These are phyloP conservation scores for Creontiades dilutus DNA, from an alignment of 2,888 invertebrate species.

Conservation along the genomic window DNA sequence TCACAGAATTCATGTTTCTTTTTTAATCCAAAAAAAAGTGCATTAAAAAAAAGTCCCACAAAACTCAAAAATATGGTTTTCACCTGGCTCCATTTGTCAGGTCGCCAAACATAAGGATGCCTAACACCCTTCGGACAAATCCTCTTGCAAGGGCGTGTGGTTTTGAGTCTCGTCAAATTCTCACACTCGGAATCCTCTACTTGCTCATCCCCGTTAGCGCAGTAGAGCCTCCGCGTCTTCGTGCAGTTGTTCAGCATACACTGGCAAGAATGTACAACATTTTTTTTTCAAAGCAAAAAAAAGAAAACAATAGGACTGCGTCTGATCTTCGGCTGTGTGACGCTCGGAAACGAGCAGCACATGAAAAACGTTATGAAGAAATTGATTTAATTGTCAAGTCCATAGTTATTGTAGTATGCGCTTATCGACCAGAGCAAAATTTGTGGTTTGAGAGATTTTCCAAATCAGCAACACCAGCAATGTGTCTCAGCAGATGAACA, in stretches of 20 bases:
- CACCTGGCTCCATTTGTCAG: conserved; percentile 70
- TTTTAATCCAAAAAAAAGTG: conserved; percentile 8
- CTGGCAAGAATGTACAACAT: conserved; percentile 58
- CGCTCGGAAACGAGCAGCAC: background rate
- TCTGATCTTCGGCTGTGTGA: background rate
- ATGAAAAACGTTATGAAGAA: too few species aligned
- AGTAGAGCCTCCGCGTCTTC: conserved; percentile 60
- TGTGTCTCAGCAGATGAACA: too few species aligned
- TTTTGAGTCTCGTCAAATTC: conserved; percentile 59
- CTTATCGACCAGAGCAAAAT: too few species aligned
- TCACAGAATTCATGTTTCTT: background rate
- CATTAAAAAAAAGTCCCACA: conserved; percentile 29
- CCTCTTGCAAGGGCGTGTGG: conserved; percentile 69
- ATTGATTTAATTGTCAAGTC: too few species aligned
- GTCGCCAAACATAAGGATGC: conserved; percentile 63
- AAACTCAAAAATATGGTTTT: conserved; percentile 60
- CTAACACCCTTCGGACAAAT: conserved; percentile 58
- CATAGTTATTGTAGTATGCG: too few species aligned
- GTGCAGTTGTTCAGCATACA: conserved; percentile 68
- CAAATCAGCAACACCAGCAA: too few species aligned
- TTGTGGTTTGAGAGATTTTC: too few species aligned
- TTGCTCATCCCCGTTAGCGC: conserved; percentile 58
- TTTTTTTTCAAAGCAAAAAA: conserved; percentile 35
- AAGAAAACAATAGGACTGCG: conserved; percentile 6
- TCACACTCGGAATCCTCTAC: conserved; percentile 60